phyloP scores from a whole-genome alignment of 1,140 invertebrate species.

The Laodelphax striatellus region DNA sequence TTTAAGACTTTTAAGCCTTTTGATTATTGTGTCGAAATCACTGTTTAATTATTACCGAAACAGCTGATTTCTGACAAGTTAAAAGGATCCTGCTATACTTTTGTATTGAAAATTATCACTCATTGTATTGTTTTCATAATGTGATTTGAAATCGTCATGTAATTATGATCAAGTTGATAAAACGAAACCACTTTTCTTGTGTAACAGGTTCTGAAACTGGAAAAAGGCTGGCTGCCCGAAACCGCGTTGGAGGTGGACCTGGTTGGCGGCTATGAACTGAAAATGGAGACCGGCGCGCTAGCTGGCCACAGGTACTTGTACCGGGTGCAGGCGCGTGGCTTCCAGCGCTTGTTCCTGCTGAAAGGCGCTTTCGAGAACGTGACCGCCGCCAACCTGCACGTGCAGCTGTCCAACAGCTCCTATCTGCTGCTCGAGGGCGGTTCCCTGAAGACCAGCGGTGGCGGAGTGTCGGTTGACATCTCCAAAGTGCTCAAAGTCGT shows the following conservation, averaged over 20 bases:
- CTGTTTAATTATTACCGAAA: too few species aligned
- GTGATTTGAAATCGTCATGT: too few species aligned
- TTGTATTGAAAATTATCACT: too few species aligned
- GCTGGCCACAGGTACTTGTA: slow-evolving; percentile 32
- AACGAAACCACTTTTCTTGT: slow-evolving; percentile 8
- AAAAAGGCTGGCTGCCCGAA: slow-evolving; percentile 36
- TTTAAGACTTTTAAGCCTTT: too few species aligned
- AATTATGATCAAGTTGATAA: too few species aligned
- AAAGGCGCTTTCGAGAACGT: slow-evolving; percentile 41
- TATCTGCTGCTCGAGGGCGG: slow-evolving; percentile 38
- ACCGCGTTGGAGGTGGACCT: slow-evolving; percentile 44
- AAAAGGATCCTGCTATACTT: too few species aligned
- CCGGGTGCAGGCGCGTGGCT: slow-evolving; percentile 35
- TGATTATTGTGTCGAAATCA: too few species aligned
- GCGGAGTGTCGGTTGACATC: slow-evolving; percentile 45
- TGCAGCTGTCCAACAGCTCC: slow-evolving; percentile 33
- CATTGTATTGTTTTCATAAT: too few species aligned
- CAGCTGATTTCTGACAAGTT: too few species aligned
- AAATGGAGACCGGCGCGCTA: slow-evolving; percentile 39
- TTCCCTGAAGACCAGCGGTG: slow-evolving; percentile 41
- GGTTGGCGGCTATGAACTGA: slow-evolving; percentile 40
- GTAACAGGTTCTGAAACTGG: slow-evolving; percentile 40
- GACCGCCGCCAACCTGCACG: slow-evolving; percentile 31
- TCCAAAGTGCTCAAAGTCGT: slow-evolving; percentile 40
- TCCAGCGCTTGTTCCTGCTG: slow-evolving; percentile 36